phyloP scores from a whole-genome alignment of 2,797 vertebrate genomes.

The Lophius americanus region DNA sequence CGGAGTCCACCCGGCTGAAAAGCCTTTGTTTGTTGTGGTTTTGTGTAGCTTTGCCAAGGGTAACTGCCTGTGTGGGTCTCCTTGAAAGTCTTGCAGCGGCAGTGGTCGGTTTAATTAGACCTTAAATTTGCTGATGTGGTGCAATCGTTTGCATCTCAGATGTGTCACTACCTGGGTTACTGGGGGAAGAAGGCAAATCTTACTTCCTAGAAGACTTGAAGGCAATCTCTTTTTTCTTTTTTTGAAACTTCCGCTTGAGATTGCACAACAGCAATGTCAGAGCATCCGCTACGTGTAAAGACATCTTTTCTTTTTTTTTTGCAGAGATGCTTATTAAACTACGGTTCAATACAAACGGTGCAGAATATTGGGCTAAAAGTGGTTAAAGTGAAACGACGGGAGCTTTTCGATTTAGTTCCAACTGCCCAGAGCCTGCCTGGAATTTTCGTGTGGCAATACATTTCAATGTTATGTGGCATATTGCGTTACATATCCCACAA shows the following conservation, averaged over 20 bases:
- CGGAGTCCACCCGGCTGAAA: conserved; percentile 64
- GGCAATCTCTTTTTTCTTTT: conserved; percentile 1
- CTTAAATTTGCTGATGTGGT: conserved; percentile 44
- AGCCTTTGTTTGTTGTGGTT: conserved; percentile 75
- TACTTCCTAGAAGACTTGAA: conserved; percentile 35
- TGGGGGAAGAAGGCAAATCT: conserved; percentile 38
- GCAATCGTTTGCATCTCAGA: conserved; percentile 38
- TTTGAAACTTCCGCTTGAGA: conserved; percentile 29
- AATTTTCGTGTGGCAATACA: neutral
- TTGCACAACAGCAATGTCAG: conserved; percentile 57
- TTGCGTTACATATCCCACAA: too few species aligned
- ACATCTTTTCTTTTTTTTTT: neutral
- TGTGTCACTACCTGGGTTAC: conserved; percentile 49
- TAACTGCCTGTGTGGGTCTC: conserved; percentile 59
- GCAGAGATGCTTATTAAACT: conserved; percentile 8
- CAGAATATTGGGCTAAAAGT: neutral
- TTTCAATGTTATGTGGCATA: too few species aligned
- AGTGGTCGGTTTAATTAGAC: conserved; percentile 53
- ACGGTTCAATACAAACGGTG: conserved; percentile 1
- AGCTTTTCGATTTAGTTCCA: neutral
- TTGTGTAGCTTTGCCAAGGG: conserved; percentile 64
- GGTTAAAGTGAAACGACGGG: conserved; percentile 16
- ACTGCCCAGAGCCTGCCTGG: conserved; percentile 1
- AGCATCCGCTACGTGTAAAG: conserved; percentile 13
- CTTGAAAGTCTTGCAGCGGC: conserved; percentile 45